These are phyloP conservation scores for Thomomys bottae DNA, from an alignment of 2,113 vertebrate species.

Conservation along the genomic window DNA sequence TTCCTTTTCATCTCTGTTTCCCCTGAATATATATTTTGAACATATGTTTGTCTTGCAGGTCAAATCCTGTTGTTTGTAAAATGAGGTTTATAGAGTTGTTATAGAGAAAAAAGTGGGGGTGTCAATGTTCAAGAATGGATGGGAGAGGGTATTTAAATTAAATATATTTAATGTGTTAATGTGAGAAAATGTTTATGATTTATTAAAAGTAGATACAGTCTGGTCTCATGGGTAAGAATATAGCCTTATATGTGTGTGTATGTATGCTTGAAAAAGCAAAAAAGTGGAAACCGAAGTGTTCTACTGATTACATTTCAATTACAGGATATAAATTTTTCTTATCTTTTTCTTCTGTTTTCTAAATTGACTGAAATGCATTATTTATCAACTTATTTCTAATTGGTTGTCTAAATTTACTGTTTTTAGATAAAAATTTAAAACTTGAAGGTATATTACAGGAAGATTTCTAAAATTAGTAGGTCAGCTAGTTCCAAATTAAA, in stretches of 20 bases:
- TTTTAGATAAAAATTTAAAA: conserved; percentile 48
- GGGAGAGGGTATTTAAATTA: not conserved
- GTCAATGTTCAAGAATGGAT: conserved; percentile 9
- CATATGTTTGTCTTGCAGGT: not conserved
- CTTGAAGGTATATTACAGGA: conserved; percentile 18
- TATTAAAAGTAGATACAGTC: conserved; percentile 15
- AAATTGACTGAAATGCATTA: conserved; percentile 14
- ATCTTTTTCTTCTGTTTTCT: not conserved
- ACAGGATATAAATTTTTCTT: not conserved
- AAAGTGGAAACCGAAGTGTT: conserved; percentile 21
- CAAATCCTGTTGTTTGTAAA: conserved; percentile 27
- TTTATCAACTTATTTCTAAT: not conserved
- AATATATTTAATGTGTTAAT: conserved; percentile 44
- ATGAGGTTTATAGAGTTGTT: conserved; percentile 41
- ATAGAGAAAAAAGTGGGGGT: conserved; percentile 3
- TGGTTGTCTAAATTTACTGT: not conserved
- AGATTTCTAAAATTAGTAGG: conserved; percentile 40
- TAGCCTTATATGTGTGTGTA: not conserved
- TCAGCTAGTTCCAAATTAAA: conserved; percentile 41
- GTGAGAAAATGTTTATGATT: conserved; percentile 44
- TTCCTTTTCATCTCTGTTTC: not conserved
- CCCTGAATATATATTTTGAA: not conserved
- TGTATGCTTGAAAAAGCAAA: not conserved
- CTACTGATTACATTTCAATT: conserved; percentile 43
- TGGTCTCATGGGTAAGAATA: not conserved